A percentile compares a stretch with the other conserved stretches of the same genome.
These are phyloP conservation scores for Saxicola maurus DNA, from an alignment of 2,797 vertebrate genomes.

Conservation along the genomic window DNA sequence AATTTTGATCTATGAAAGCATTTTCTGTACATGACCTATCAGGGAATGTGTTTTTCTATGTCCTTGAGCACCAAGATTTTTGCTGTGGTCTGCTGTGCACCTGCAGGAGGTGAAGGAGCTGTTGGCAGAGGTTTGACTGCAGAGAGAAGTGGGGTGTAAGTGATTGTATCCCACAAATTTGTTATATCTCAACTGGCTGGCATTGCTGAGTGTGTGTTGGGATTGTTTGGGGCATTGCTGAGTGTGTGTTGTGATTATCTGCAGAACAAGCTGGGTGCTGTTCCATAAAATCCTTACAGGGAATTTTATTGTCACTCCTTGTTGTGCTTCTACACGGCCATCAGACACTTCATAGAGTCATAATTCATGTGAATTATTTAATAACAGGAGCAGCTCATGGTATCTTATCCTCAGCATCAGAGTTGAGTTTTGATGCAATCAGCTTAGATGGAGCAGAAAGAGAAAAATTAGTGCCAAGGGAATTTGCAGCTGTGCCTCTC, in stretches of 20 bases:
- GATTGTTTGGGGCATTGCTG: neutral
- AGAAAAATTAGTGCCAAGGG: neutral
- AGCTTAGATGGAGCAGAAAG: neutral
- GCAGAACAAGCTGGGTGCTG: fast-evolving
- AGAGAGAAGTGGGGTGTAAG: neutral
- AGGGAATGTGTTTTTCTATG: neutral
- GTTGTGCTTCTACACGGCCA: neutral
- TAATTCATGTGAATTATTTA: neutral
- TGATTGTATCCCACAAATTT: neutral
- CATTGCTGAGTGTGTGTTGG: neutral
- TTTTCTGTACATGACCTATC: neutral
- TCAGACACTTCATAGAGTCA: neutral
- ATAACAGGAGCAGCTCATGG: fast-evolving
- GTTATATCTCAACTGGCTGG: fast-evolving
- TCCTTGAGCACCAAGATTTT: neutral
- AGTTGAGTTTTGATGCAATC: neutral
- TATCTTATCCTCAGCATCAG: neutral
- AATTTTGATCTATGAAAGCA: neutral
- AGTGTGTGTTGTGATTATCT: neutral
- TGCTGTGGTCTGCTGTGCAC: neutral
- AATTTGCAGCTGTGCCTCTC: neutral
- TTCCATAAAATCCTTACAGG: fast-evolving
- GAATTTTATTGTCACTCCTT: neutral
- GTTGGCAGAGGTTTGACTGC: neutral
- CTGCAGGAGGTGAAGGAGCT: neutral